Evolutionary conservation across 2,888 invertebrate genomes (phyloP), one percentile per base, ranked within the genome.

Genomic region (Diploptera punctata): DNA sequence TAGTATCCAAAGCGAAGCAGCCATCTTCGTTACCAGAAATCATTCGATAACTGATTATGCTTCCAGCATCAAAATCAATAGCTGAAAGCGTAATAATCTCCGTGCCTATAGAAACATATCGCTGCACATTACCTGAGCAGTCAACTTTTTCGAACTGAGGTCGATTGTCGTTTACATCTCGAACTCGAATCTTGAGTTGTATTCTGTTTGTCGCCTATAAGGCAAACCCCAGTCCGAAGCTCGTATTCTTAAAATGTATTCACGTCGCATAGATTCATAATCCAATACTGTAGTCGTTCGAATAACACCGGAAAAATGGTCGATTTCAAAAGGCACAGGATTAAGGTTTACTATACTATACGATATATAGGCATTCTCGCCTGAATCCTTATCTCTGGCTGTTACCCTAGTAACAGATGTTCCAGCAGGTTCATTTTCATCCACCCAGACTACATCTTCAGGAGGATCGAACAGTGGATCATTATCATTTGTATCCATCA

Each of bases 191-290:
- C 16, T 90, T 87, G 54, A 98, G 84, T 74, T 91, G 90, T 87
- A 94, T 92, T 98, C 97, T 0, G 95, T 93, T 83, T 97, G 97
- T 31, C 98, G 87, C 3, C 97, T 87, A 82, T 93, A 97, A 0
- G 98, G 98, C 68, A 92, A 82, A 1, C 97, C 98, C 97, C 98
- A 97, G 84, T 99, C 99, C 10, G 96, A 94, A 0, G 98, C 98
- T 43, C 98, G 87, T 33, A 99, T 88, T 62, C 91, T 88, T 60
- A 98, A 84, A 31, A 91, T 85, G 82, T 95, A 97, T 77, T 91
- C 90, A 38, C 95, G 86, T 69, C 92, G 87, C 93, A 94, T 95
- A 73, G 93, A 93, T 82, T 98, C 98, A 82, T 92, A 98, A 83
- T 98, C 97, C 62, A 98, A 86, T 3, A 93, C 84, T 74, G 91